Base-by-base conservation (phyloP, 1,140 invertebrate species). In the Panagrolaimus sp. region DNA sequence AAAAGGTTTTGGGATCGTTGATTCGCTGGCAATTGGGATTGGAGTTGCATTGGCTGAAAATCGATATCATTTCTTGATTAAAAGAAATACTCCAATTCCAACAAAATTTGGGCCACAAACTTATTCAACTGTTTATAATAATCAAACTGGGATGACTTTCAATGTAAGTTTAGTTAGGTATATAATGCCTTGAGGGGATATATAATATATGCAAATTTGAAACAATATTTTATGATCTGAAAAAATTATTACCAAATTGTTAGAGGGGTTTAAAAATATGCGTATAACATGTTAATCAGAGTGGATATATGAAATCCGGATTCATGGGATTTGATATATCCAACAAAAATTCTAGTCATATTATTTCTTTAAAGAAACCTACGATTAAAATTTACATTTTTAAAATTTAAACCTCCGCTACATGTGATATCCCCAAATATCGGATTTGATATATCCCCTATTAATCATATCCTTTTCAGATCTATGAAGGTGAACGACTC, bases 11-110 rank as follows among this genome's bases (percentile, higher is more conserved):
- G 84, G 96, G 43, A 86, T 97, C 73, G 87, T 96, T 43, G 94
- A 96, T 82, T 93, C 96, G 24, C 96, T 79, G 94, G 93, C 88
- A 96, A 96, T 79, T 93, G 95, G 84, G 96, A 93, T 21, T 93
- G 92, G 73, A 93, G 93, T 63, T 93, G 93, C 81, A 92, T 96
- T 68, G 96, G 17, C 5, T 96, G 93, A 95, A 92, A 55, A 88
- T 90, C 7, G 86, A 96, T 1, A 94, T 96, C 84, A 94, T 96
- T 86, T 88, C 6, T 86, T 96, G 1, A 95, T 96, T 84, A 94
- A 96, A 86, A 88, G 93, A 62, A 96, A 96, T 87, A 94, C 93
- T 6, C 94, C 91, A 78, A 94, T 96, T 83, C 94, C 94, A 38
- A 94, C 91, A 32, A 95, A 94, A 84, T 1, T 15, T 32, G 17